Base-by-base conservation (phyloP, 2,113 vertebrate species). In the Chaetops frenatus region DNA sequence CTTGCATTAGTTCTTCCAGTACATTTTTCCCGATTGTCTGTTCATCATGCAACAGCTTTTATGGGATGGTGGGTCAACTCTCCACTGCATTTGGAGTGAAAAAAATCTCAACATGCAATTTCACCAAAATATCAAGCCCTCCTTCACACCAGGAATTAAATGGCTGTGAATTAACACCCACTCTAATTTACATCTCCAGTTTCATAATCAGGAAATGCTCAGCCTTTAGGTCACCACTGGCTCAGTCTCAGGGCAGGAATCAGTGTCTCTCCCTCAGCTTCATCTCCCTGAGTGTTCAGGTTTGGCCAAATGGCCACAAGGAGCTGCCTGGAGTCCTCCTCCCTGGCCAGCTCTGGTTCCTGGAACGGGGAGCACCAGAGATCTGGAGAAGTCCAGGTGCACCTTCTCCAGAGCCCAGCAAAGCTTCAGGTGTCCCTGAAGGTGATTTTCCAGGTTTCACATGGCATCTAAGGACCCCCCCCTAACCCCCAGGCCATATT, bases 71-170 rank as follows among this genome's bases (percentile, higher is more conserved):
- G 66, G 38, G 35, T 42, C 29, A 54, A 10, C 5, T 42, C 11
- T 14, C 54, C 25, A 38, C 31, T 36, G 33, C 14, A 9, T 83
- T 25, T 35, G 31, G 19, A 9, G 5, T 35, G 11, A 64, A 23
- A 61, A 35, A 66, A 33, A 29, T 1, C 4, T 51, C 31, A 31
- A 6, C 4, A 5, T 47, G n/a, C 0, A 1, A 51, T 44, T 60
- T 24, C 12, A 64, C 27, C 29, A 66, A 65, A 56, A 65, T 27
- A 40, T 16, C 27, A 21, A 80, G 27, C 11, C 27, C 15, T 79
- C 21, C 22, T 60, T 88, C 12, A 8, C 8, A 33, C 29, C 29
- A 64, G 48, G 44, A 38, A 28, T 45, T 15, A 67, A 83, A 72
- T 33, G 17, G 4, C 2, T 50, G 10, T 54, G 81, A 82, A 36